Evolutionary conservation across 1,140 invertebrate genomes (phyloP).

Genomic region (Hypothenemus hampei): DNA sequence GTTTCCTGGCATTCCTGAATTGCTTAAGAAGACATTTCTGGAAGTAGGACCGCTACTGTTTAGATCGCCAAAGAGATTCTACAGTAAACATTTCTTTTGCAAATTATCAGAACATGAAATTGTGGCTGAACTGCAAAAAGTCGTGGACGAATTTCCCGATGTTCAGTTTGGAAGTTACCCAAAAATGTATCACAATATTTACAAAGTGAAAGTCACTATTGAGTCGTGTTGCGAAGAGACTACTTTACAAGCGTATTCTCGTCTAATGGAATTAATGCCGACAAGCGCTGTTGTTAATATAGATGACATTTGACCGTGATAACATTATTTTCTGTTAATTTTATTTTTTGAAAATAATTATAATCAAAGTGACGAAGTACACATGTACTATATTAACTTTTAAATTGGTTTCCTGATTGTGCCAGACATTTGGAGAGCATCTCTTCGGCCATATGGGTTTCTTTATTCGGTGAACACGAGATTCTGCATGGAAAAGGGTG

Average conservation of each 20-base stretch:
- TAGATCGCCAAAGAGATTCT: slow-evolving; percentile 43
- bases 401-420: slow-evolving; percentile 33
- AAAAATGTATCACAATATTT: slow-evolving; percentile 45
- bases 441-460: slow-evolving; percentile 58
- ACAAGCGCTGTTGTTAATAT: slow-evolving; percentile 30
- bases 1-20: slow-evolving; percentile 72
- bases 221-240: slow-evolving; percentile 45
- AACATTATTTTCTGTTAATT: neutral
- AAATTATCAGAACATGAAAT: slow-evolving; percentile 48
- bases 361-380: too few species aligned
- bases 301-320: slow-evolving; percentile 4
- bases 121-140: slow-evolving; percentile 43
- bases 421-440: slow-evolving; percentile 52
- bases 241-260: slow-evolving; percentile 44
- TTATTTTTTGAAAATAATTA: too few species aligned
- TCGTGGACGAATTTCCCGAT: slow-evolving; percentile 48
- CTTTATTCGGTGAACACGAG: slow-evolving; percentile 54
- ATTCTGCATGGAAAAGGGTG: slow-evolving; percentile 37
- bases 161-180: slow-evolving; percentile 54
- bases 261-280: slow-evolving; percentile 39
- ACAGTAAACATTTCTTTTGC: slow-evolving; percentile 46
- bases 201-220: slow-evolving; percentile 50
- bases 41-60: slow-evolving; percentile 44
- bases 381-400: too few species aligned
- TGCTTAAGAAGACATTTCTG: slow-evolving; percentile 57